Evolutionary conservation across 2,797 vertebrate genomes (phyloP), one percentile per base, ranked within the genome.

Genomic region (Enoplosus armatus): DNA sequence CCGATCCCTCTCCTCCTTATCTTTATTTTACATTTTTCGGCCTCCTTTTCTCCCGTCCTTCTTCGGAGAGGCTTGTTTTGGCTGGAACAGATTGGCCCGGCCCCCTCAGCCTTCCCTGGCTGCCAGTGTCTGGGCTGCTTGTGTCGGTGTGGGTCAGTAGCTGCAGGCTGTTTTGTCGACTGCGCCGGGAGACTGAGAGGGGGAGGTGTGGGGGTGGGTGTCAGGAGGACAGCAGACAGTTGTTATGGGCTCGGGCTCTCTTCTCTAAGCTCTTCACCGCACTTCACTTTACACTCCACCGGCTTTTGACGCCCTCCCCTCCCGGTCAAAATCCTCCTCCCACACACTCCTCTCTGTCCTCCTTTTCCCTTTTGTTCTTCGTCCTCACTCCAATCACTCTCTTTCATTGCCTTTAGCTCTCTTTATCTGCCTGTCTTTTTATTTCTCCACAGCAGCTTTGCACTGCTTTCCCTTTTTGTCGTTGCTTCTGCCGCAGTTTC

Each of bases 171-270:
- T 89, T n/a, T 87, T 88, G 88, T 89, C 29, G 85, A 85, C 85
- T 60, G 79, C 8, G 2, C 79, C 53, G 76, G 87, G 86, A 90
- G 79, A 90, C 70, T 4, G 80, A 27, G 85, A 86, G 82, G 65
- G 73, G 85, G 89, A 85, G 85, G 60, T 64, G 87, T 83, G 83
- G 87, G 90, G 71, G 90, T 74, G 82, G 73, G 80, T 84, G 86
- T 88, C 86, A 85, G 65, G 73, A 85, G 85, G 85, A 82, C 89
- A 83, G 87, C 86, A 92, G 92, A 91, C 91, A 91, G 87, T 92
- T 91, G 87, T 89, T 91, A 58, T 69, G 51, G 63, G 80, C 84
- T 75, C 26, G 1, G 45, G 61, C 83, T 85, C 70, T 85, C 65
- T 53, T 75, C 77, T 87, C 65, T 69, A 43, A 77, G 70, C 83